Evolutionary conservation across 2,888 invertebrate genomes (phyloP).

Genomic region (Dorcus parallelipipedus): DNA sequence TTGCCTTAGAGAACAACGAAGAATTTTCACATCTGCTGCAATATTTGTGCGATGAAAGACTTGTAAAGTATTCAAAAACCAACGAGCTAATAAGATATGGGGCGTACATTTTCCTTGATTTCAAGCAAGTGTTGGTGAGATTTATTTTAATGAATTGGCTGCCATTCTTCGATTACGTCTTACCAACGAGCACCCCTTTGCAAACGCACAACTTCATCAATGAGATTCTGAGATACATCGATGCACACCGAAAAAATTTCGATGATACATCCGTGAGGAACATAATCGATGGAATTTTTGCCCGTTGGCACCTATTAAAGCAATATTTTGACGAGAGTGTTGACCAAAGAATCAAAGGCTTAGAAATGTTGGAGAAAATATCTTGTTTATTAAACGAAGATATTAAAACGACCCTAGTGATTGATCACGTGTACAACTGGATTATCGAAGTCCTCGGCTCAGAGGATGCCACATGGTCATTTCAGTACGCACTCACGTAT

Average conservation of each 20-base stretch:
- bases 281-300: slow-evolving; percentile 22
- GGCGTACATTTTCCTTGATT: slow-evolving; percentile 34
- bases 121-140: slow-evolving; percentile 32
- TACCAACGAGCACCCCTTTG: neutral
- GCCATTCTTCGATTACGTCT: slow-evolving; percentile 22
- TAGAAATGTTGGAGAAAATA: slow-evolving; percentile 30
- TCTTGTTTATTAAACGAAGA: neutral
- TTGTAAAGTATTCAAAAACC: slow-evolving; percentile 29
- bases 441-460: slow-evolving; percentile 18
- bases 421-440: slow-evolving; percentile 14
- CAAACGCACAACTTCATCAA: slow-evolving; percentile 8
- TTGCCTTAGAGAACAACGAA: slow-evolving; percentile 28
- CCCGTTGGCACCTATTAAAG: slow-evolving; percentile 30
- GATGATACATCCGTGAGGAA: slow-evolving; percentile 13
- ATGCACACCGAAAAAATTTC: slow-evolving; percentile 17
- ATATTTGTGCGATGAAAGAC: slow-evolving; percentile 25
- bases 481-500: slow-evolving; percentile 21
- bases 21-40: slow-evolving; percentile 28
- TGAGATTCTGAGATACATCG: slow-evolving; percentile 21
- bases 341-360: slow-evolving; percentile 21
- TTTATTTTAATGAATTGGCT: slow-evolving; percentile 32
- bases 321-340: slow-evolving; percentile 27
- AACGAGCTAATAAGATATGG: slow-evolving; percentile 31
- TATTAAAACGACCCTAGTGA: neutral
- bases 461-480: slow-evolving; percentile 13